A percentile compares a stretch with the other conserved stretches of the same genome.
These are phyloP conservation scores for Drosophila pegasa DNA, from an alignment of 2,888 invertebrate genomes.

Conservation along the genomic window DNA sequence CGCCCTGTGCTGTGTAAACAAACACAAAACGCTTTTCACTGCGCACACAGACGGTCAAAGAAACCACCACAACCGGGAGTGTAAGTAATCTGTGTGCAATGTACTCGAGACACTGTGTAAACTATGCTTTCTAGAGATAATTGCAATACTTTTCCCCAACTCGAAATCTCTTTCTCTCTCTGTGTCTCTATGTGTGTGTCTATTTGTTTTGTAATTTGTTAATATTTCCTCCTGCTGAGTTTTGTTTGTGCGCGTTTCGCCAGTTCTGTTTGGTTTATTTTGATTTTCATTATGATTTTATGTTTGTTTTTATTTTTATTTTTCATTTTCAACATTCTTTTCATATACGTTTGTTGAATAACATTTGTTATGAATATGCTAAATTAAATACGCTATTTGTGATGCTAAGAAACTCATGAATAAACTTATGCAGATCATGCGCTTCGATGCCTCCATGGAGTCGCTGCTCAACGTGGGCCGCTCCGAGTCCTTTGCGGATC, in stretches of 20 bases:
- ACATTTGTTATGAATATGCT: conserved; percentile 54
- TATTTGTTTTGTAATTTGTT: conserved; percentile 18
- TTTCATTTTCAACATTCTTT: conserved; percentile 60
- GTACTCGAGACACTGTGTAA: conserved; percentile 36
- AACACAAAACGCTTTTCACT: conserved; percentile 64
- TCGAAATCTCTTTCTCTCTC: conserved; percentile 3
- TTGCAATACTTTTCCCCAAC: conserved; percentile 9
- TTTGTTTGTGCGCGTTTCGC: conserved; percentile 61
- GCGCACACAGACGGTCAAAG: conserved; percentile 89
- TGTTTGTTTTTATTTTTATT: conserved; percentile 15
- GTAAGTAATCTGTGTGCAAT: conserved; percentile 85
- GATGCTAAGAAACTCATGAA: conserved; percentile 75
- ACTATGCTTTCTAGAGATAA: conserved; percentile 45
- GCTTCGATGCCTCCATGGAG: conserved; percentile 92
- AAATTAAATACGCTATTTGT: conserved; percentile 50
- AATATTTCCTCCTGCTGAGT: conserved; percentile 19
- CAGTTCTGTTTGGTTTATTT: conserved; percentile 39
- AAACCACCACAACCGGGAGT: conserved; percentile 89
- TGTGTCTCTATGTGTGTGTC: conserved; percentile 7
- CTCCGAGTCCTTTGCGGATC: conserved; percentile 93
- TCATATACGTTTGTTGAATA: conserved; percentile 57
- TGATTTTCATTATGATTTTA: conserved; percentile 23
- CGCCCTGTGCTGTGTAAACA: conserved; percentile 58
- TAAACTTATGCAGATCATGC: conserved; percentile 89
- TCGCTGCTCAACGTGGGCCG: conserved; percentile 90